Percentiles rank a stretch among this genome's conserved stretches.
Conservation (phyloP, 2,888 invertebrate genomes). For the Gortyna flavago region DNA sequence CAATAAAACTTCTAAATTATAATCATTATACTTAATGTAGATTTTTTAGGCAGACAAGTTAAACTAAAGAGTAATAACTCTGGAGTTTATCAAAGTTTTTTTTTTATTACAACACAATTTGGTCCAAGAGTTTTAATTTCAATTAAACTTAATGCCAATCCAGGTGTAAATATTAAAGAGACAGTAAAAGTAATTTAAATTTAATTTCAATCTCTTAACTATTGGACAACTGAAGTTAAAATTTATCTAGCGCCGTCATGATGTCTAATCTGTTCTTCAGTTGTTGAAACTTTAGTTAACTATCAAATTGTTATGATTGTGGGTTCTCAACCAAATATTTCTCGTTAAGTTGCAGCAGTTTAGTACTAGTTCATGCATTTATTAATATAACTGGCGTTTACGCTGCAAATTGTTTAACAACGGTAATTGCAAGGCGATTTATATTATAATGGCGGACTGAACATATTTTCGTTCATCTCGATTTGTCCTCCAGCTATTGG, state of each 20-base stretch:
- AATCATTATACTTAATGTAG: neutral
- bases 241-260: conserved; percentile 73
- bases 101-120: conserved; percentile 36
- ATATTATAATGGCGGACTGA: neutral
- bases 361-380: conserved; percentile 70
- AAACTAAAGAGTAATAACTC: too few relatives aligned
- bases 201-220: conserved; percentile 67
- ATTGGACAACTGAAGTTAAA: conserved; percentile 66
- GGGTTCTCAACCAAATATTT: conserved; percentile 80
- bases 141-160: conserved; percentile 42
- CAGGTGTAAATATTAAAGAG: conserved; percentile 64
- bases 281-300: conserved; percentile 76
- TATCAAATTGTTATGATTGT: conserved; percentile 83
- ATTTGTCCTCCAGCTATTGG: conserved; percentile 19
- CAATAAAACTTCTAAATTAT: conserved; percentile 16
- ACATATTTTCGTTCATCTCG: conserved; percentile 3
- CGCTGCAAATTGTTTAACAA: conserved; percentile 9
- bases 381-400: conserved; percentile 25
- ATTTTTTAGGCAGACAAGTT: conserved; percentile 11
- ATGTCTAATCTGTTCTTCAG: conserved; percentile 76
- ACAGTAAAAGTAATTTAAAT: conserved; percentile 71
- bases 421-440: conserved; percentile 1
- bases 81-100: too few relatives aligned
- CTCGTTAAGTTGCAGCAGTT: conserved; percentile 78
- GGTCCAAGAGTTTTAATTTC: conserved; percentile 29